Base-by-base conservation (phyloP, 1,140 invertebrate species). In the Latrodectus geometricus region DNA sequence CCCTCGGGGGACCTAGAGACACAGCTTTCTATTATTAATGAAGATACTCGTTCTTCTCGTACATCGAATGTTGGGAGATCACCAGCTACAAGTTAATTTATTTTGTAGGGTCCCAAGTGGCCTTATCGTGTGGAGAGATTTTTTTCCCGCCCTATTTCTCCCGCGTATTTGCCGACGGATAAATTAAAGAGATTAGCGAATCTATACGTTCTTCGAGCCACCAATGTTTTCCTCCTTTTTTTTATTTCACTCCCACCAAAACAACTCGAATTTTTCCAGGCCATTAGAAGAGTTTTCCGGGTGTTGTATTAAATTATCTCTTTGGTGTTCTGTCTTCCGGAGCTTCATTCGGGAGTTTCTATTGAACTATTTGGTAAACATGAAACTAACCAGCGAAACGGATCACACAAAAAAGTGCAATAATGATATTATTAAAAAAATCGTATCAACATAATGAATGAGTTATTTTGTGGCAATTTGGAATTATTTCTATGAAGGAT, bases 21-120 rank as follows among this genome's bases (percentile, higher is more conserved):
- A 69, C 17, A 17, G 54, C 11, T 20, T 20, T 80, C 78, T 17
- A 50, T 70, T 70, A 80, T 50, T 70, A 80, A 80, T 80, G 78
- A 70, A 80, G 66, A 70, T 35, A 23, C 15, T 78, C 35, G 56
- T 66, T 9, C 61, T 15, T 8, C 14, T 21, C 61, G 48, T 49
- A 20, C 66, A 61, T 61, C 50, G 66, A 50, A 66, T n/a, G 15
- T 9, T 14, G 48, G 61, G 15, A n/a, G 20, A n/a, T 56, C 20
- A 21, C 49, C 68, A 69, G 78, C 49, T 80, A 80, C 78, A 80
- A 70, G 65, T 80, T 80, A 52, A 80, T 80, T 80, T 80, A 80
- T 50, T 80, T 80, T 20, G 76, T 48, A 65, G 23, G 23, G 8
- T 52, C 35, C 66, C 20, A 9, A n/a, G 48, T 48, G n/a, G 23